A percentile compares a stretch with the other conserved stretches of the same genome.
Conservation (phyloP, 2,888 invertebrate genomes). For the Cactoblastis cactorum region DNA sequence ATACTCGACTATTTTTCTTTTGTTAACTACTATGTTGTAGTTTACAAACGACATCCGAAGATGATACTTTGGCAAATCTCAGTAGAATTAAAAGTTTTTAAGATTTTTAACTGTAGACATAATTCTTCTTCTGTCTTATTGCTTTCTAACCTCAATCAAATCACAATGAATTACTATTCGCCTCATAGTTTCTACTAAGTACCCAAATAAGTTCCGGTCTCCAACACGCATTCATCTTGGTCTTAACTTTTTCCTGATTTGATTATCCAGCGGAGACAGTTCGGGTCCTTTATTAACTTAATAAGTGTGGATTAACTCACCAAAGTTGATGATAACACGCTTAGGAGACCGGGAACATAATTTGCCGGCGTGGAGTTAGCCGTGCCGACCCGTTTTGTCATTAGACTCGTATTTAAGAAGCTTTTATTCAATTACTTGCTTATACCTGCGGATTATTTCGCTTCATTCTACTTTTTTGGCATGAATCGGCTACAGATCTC, state of each 20-base stretch:
- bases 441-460: not conserved
- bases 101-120: too few relatives aligned
- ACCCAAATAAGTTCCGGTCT: too few relatives aligned
- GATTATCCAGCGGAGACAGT: slow-evolving; percentile 1
- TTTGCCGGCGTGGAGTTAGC: not conserved
- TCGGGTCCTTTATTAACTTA: not conserved
- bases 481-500: too few relatives aligned
- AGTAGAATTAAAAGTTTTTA: too few relatives aligned
- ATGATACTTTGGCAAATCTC: too few relatives aligned
- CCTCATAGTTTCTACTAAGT: too few relatives aligned
- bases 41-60: too few relatives aligned
- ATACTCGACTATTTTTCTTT: too few relatives aligned
- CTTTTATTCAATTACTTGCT: not conserved
- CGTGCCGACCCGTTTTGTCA: not conserved
- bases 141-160: too few relatives aligned
- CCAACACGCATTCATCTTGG: slow-evolving; percentile 9
- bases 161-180: too few relatives aligned
- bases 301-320: not conserved
- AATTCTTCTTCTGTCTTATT: too few relatives aligned
- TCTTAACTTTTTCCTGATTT: slow-evolving; percentile 12
- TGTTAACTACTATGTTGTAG: too few relatives aligned
- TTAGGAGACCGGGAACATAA: not conserved
- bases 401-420: not conserved
- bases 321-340: slow-evolving; percentile 8
- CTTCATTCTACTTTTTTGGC: not conserved